These are phyloP conservation scores for Pammene aurita DNA, from an alignment of 2,888 invertebrate genomes.

Conservation along the genomic window DNA sequence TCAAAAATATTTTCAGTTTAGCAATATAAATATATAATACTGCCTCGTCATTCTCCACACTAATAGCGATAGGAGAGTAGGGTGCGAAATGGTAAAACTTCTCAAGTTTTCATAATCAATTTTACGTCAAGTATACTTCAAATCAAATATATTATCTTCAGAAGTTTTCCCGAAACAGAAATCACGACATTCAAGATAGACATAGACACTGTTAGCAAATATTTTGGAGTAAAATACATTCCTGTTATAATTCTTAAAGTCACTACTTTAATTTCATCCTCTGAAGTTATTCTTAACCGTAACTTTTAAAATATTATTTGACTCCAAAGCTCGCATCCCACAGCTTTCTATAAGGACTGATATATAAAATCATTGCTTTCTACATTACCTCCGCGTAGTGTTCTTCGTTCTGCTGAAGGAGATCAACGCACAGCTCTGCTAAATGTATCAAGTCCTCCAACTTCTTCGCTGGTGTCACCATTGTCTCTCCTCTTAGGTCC, in stretches of 20 bases:
- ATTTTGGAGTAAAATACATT: slow-evolving; percentile 52
- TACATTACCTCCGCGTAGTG: slow-evolving; percentile 98
- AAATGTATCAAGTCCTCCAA: slow-evolving; percentile 98
- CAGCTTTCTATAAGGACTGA: slow-evolving; percentile 38
- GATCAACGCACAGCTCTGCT: slow-evolving; percentile 98
- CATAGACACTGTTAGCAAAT: slow-evolving; percentile 56
- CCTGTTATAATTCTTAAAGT: no score
- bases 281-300: not conserved
- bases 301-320: slow-evolving; percentile 26
- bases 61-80: slow-evolving; percentile 79
- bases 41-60: slow-evolving; percentile 70
- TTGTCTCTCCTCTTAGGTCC: slow-evolving; percentile 91
- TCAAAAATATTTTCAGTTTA: slow-evolving; percentile 19
- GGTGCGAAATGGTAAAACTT: slow-evolving; percentile 70
- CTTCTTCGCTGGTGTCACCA: slow-evolving; percentile 93
- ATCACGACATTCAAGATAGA: slow-evolving; percentile 70
- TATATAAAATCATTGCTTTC: slow-evolving; percentile 44
- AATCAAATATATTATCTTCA: slow-evolving; percentile 45
- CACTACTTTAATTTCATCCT: not conserved
- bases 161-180: slow-evolving; percentile 62
- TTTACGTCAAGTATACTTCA: slow-evolving; percentile 16
- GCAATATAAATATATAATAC: slow-evolving; percentile 52
- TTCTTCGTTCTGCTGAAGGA: slow-evolving; percentile 99
- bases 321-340: slow-evolving; percentile 51
- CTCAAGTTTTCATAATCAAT: slow-evolving; percentile 43